A percentile compares a stretch with the other conserved stretches of the same genome.
Evolutionary conservation across 1,140 invertebrate species (phyloP).

Genomic region (Thalassaphorura encarpata): DNA sequence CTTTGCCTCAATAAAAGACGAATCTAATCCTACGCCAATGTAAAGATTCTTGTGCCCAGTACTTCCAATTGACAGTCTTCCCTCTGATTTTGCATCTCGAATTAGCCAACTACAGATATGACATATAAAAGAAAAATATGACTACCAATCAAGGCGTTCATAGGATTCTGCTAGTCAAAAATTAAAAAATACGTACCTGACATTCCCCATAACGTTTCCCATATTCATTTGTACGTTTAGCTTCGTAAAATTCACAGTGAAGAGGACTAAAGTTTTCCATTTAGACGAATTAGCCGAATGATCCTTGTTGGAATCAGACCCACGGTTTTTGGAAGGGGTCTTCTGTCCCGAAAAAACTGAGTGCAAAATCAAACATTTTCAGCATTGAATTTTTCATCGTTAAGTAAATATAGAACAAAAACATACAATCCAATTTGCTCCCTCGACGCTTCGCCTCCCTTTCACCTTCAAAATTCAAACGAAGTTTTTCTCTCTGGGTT

Average conservation of each 20-base stretch:
- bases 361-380: neutral
- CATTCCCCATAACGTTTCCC: conserved; percentile 98
- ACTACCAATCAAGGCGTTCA: no score
- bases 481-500: conserved; percentile 16
- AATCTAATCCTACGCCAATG: conserved; percentile 73
- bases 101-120: conserved; percentile 67
- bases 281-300: conserved; percentile 21
- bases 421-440: conserved; percentile 20
- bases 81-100: conserved; percentile 78
- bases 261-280: conserved; percentile 92
- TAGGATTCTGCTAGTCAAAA: no score
- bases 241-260: conserved; percentile 89
- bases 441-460: conserved; percentile 17
- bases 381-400: neutral
- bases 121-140: conserved; percentile 21
- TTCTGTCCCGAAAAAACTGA: conserved; percentile 10
- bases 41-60: conserved; percentile 88
- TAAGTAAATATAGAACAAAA: no score
- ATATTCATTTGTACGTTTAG: conserved; percentile 97
- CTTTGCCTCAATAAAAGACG: conserved; percentile 85
- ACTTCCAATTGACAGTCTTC: conserved; percentile 83
- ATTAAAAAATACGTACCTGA: conserved; percentile 49
- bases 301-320: conserved; percentile 2
- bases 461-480: conserved; percentile 21
- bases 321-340: conserved; percentile 9